These are phyloP conservation scores for Cyprinella venusta DNA, from an alignment of 2,797 vertebrate genomes.

Conservation along the genomic window DNA sequence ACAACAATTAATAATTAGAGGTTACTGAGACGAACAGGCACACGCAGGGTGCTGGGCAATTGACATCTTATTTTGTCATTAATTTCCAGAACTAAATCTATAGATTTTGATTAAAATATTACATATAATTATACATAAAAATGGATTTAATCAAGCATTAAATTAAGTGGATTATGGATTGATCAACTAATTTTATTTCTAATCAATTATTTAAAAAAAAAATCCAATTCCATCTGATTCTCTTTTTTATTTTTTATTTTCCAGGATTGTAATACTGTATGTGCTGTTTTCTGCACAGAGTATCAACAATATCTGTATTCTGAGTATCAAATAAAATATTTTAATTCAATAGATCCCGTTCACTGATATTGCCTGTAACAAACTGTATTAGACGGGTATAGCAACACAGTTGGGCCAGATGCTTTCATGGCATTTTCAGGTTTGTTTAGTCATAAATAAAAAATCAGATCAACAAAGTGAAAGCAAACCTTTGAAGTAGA, in stretches of 20 bases:
- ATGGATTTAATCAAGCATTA: neutral
- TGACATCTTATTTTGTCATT: constrained; percentile 33
- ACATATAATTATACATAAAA: neutral
- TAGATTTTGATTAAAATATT: neutral
- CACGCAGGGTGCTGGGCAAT: constrained; percentile 38
- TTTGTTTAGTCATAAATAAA: constrained; percentile 59
- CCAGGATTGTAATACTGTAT: neutral
- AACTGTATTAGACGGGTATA: constrained; percentile 31
- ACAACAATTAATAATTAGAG: constrained; percentile 57
- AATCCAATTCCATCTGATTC: neutral
- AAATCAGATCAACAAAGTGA: constrained; percentile 52
- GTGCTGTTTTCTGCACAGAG: neutral
- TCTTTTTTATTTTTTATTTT: neutral
- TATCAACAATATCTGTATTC: neutral
- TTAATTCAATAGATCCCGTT: neutral
- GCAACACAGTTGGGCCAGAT: constrained; percentile 46
- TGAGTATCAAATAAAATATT: neutral
- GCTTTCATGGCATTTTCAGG: constrained; percentile 51
- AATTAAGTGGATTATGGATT: neutral
- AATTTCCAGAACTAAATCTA: neutral
- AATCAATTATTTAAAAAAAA: neutral
- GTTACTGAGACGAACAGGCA: constrained; percentile 40
- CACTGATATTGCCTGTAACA: constrained; percentile 18
- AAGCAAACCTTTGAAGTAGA: constrained; percentile 52
- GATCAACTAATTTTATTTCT: neutral